These are phyloP conservation scores for Neodiprion fabricii DNA, from an alignment of 1,140 invertebrate genomes.

Conservation along the genomic window DNA sequence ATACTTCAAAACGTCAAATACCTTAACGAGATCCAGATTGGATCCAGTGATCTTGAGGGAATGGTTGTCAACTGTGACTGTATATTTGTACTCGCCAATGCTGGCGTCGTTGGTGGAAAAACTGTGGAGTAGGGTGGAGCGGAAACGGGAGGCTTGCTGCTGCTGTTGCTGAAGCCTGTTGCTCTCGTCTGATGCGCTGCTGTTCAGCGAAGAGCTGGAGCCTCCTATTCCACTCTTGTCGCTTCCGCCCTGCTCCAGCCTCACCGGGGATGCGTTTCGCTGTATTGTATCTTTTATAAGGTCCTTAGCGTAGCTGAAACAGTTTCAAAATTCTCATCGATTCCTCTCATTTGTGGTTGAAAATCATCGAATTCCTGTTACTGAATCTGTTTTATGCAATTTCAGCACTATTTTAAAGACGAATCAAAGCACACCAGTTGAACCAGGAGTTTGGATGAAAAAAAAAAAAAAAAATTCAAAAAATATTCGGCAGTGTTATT, in stretches of 20 bases:
- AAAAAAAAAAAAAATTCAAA: too few relatives aligned
- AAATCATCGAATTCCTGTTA: constrained; percentile 16
- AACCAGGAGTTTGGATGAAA: too few relatives aligned
- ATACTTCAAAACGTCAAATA: constrained; percentile 39
- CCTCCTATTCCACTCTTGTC: constrained; percentile 69
- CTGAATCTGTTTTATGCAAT: constrained; percentile 6
- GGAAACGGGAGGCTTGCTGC: constrained; percentile 43
- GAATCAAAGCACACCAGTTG: too few relatives aligned
- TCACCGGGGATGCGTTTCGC: constrained; percentile 88
- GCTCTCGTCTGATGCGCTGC: constrained; percentile 77
- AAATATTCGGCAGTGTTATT: too few relatives aligned
- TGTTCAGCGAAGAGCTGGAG: constrained; percentile 73
- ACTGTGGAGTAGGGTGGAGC: constrained; percentile 72
- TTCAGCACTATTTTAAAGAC: too few relatives aligned
- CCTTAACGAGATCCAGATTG: constrained; percentile 83
- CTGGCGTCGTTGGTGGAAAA: constrained; percentile 83
- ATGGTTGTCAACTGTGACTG: constrained; percentile 80
- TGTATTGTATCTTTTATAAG: constrained; percentile 92
- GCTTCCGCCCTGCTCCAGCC: constrained; percentile 66
- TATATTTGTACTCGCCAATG: constrained; percentile 86
- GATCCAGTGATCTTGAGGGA: constrained; percentile 84
- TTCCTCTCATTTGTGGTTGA: constrained; percentile 10
- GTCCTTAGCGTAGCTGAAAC: constrained; percentile 82
- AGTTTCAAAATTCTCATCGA: constrained; percentile 19
- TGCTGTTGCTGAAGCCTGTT: constrained; percentile 54